These are phyloP conservation scores for Spinus pinus DNA, from an alignment of 2,797 vertebrate genomes.

Conservation along the genomic window DNA sequence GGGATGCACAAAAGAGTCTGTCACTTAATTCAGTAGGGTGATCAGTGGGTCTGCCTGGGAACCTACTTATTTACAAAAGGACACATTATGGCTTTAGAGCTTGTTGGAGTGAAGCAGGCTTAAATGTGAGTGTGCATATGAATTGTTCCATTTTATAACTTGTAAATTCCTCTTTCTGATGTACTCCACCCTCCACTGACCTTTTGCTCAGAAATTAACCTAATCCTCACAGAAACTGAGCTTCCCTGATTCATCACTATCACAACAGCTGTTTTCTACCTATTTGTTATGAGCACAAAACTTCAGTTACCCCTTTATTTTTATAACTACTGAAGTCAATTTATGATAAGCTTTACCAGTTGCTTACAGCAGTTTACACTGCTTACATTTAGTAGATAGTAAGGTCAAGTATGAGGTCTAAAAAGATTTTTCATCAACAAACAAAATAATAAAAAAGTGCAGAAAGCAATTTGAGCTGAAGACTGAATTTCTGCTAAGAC, in stretches of 20 bases:
- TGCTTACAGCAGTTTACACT: background rate
- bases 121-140: background rate
- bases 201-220: constrained; percentile 2
- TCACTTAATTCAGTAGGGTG: constrained; percentile 38
- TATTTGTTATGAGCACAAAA: background rate
- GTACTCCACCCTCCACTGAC: background rate
- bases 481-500: constrained; percentile 53
- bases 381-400: background rate
- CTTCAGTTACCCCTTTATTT: background rate
- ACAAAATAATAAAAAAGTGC: background rate
- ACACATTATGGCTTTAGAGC: constrained; percentile 1
- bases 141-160: constrained; percentile 20
- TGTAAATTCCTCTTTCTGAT: constrained; percentile 4
- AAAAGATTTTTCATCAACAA: background rate
- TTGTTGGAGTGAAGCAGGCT: constrained; percentile 1
- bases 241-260: background rate
- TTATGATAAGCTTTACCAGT: background rate
- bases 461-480: constrained; percentile 6
- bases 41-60: constrained; percentile 45
- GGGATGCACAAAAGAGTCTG: constrained; percentile 40
- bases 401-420: background rate
- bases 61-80: background rate
- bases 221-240: background rate
- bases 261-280: background rate
- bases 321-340: background rate